These are phyloP conservation scores for Cathartes aura DNA, from an alignment of 2,113 vertebrate species.

Conservation along the genomic window DNA sequence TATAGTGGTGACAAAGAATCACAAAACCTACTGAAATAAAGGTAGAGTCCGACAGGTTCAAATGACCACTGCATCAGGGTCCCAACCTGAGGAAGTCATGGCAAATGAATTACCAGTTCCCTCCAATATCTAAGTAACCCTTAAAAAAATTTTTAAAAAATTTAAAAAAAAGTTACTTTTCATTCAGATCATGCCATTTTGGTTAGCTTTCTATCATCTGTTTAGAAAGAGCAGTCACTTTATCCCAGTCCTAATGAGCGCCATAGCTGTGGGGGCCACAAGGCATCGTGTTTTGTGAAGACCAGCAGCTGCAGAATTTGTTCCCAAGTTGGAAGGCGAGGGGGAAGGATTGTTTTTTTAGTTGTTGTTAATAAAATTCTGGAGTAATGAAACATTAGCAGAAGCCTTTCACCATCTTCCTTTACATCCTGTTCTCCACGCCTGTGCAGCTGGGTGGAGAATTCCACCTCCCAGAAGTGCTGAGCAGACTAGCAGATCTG, in stretches of 20 bases:
- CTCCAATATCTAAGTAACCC: not conserved
- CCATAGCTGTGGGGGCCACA: not conserved
- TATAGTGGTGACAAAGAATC: not conserved
- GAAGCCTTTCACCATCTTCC: not conserved
- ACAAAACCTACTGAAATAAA: not conserved
- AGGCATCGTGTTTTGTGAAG: not conserved
- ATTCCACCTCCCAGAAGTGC: not conserved
- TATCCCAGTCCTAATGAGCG: not conserved
- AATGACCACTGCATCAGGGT: not conserved
- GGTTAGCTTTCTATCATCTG: not conserved
- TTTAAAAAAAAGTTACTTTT: not conserved
- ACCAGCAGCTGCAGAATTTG: not conserved
- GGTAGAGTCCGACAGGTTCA: not conserved
- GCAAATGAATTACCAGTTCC: not conserved
- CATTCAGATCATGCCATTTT: not conserved
- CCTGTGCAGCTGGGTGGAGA: not conserved
- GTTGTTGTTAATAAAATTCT: not conserved
- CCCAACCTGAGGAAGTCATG: not conserved
- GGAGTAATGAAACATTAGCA: not conserved
- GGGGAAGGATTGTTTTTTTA: rapidly evolving
- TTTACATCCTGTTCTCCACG: not conserved
- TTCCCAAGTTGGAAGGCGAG: not conserved
- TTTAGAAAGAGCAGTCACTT: not conserved
- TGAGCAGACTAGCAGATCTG: not conserved
- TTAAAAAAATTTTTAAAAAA: not conserved